Evolutionary conservation across 2,113 vertebrate genomes (phyloP).

Genomic region (Muscicapa adusta): DNA sequence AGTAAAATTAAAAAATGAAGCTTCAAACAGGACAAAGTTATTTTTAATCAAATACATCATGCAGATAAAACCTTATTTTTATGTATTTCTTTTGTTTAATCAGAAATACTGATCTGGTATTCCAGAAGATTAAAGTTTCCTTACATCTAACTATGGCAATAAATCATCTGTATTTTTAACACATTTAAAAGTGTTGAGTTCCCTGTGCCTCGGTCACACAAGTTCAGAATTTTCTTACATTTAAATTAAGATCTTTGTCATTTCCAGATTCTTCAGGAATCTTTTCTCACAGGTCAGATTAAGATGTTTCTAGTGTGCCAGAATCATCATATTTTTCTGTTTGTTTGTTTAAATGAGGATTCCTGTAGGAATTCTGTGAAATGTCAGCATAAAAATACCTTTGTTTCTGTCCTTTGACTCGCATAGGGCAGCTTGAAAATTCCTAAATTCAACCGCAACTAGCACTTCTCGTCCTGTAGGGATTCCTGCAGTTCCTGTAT

Average conservation of each 20-base stretch:
- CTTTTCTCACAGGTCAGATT: constrained; percentile 43
- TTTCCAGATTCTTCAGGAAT: constrained; percentile 14
- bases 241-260: constrained; percentile 12
- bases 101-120: background rate
- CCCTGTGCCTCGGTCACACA: constrained; percentile 1
- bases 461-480: background rate
- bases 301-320: background rate
- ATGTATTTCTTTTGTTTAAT: background rate
- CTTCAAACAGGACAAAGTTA: background rate
- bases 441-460: background rate
- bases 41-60: background rate
- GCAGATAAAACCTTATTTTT: background rate
- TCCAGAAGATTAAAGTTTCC: background rate
- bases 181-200: constrained; percentile 34
- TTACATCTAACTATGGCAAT: background rate
- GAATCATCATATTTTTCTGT: background rate
- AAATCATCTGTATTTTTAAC: constrained; percentile 22
- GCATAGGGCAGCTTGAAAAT: background rate
- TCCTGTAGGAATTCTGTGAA: constrained; percentile 33
- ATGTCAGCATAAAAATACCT: background rate
- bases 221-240: constrained; percentile 32
- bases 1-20: background rate
- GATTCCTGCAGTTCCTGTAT: background rate
- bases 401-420: background rate
- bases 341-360: constrained; percentile 24